These are phyloP conservation scores for Tringa solitaria DNA, from an alignment of 2,113 vertebrate genomes.

Conservation along the genomic window DNA sequence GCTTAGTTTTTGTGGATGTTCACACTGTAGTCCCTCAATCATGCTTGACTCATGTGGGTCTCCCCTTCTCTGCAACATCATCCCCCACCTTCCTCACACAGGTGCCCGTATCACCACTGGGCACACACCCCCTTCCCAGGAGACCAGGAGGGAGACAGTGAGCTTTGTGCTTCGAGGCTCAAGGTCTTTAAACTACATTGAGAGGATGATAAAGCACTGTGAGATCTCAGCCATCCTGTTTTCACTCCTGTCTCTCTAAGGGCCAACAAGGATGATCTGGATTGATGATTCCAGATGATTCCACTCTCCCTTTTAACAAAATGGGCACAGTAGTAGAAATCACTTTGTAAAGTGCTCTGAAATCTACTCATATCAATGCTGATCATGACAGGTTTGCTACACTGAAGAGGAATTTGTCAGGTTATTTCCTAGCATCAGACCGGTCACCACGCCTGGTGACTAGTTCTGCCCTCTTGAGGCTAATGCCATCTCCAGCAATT, in stretches of 20 bases:
- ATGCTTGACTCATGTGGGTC: accelerated
- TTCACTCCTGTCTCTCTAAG: neutral
- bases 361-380: neutral
- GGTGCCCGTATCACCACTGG: neutral
- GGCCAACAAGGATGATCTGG: neutral
- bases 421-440: neutral
- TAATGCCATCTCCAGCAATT: neutral
- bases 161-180: neutral
- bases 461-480: neutral
- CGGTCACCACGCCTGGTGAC: neutral
- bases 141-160: neutral
- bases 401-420: neutral
- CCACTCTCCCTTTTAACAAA: neutral
- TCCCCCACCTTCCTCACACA: neutral
- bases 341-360: neutral
- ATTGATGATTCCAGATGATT: neutral
- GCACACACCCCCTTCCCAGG: accelerated
- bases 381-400: neutral
- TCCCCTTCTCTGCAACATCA: neutral
- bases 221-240: neutral
- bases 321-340: neutral
- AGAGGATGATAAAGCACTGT: neutral
- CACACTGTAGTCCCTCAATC: neutral
- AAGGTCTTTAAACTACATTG: neutral
- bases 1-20: neutral